Percentiles rank a stretch among this genome's conserved stretches.
Evolutionary conservation across 2,888 invertebrate genomes (phyloP).

Genomic region (Harmothoe impar): DNA sequence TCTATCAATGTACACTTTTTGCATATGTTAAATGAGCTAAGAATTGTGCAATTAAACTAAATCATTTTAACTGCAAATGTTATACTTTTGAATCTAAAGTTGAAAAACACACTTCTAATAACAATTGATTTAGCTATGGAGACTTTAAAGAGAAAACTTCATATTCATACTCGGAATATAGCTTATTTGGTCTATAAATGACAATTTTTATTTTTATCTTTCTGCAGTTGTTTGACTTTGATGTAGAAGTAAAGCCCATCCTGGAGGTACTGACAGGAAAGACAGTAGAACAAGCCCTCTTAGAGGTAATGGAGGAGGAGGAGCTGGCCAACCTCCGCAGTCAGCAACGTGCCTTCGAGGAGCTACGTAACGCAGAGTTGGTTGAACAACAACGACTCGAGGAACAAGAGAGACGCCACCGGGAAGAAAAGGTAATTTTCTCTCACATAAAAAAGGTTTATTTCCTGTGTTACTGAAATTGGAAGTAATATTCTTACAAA

Average conservation of each 20-base stretch:
- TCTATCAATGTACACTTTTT: no score
- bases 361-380: slow-evolving; percentile 91
- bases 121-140: no score
- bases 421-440: slow-evolving; percentile 81
- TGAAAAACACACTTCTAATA: no score
- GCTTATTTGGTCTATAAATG: no score
- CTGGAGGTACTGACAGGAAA: slow-evolving; percentile 94
- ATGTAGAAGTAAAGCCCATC: slow-evolving; percentile 94
- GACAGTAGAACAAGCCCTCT: slow-evolving; percentile 93
- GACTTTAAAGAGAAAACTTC: no score
- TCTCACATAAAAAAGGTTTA: not conserved
- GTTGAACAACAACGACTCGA: slow-evolving; percentile 92
- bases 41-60: not conserved
- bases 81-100: not conserved
- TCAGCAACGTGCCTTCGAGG: slow-evolving; percentile 89
- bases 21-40: not conserved
- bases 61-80: not conserved
- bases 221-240: slow-evolving; percentile 92
- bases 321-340: slow-evolving; percentile 92
- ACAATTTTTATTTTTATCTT: no score
- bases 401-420: slow-evolving; percentile 88
- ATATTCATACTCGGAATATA: no score
- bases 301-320: slow-evolving; percentile 96
- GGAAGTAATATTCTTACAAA: no score
- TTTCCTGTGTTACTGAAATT: no score